Conservation (phyloP, 2,888 invertebrate genomes). For the Macrophya alboannulata region DNA sequence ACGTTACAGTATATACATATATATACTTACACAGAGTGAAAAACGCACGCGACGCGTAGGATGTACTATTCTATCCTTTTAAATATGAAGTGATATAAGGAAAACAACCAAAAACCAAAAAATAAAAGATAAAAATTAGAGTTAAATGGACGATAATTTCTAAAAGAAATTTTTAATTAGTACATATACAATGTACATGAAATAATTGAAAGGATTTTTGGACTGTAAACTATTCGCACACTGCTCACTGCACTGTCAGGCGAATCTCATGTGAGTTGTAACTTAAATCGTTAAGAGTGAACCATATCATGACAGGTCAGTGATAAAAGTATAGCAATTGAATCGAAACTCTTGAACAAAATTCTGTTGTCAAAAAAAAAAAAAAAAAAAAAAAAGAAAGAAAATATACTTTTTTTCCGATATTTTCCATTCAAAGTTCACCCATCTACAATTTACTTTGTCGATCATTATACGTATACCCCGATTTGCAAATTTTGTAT, state of each 20-base stretch:
- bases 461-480: neutral
- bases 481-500: too few relatives aligned
- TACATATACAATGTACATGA: too few relatives aligned
- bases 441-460: neutral
- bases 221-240: too few relatives aligned
- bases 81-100: conserved; percentile 1
- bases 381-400: neutral
- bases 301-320: neutral
- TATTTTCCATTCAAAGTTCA: neutral
- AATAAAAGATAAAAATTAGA: too few relatives aligned
- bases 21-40: too few relatives aligned
- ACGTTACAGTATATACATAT: too few relatives aligned
- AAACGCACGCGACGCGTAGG: neutral
- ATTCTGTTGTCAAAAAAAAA: neutral
- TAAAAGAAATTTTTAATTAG: too few relatives aligned
- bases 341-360: neutral
- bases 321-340: neutral
- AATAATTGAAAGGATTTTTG: too few relatives aligned
- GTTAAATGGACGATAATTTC: too few relatives aligned
- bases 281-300: neutral
- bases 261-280: neutral
- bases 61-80: neutral
- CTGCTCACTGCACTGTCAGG: too few relatives aligned
- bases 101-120: too few relatives aligned
- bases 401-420: too few relatives aligned